Evolutionary conservation across 2,797 vertebrate genomes (phyloP).

Genomic region (Pangasius krempfi): DNA sequence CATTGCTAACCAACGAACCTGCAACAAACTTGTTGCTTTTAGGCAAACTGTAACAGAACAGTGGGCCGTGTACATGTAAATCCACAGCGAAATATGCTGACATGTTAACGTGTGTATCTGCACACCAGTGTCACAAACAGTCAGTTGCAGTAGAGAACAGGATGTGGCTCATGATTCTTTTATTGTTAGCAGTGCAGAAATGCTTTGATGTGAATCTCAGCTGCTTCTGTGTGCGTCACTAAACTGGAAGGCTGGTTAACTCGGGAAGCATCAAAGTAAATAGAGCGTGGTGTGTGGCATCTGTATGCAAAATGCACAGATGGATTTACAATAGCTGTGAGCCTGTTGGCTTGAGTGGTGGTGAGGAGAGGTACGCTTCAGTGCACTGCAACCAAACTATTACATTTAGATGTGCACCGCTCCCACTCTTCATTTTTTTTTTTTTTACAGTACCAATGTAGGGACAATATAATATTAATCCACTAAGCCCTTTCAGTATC

Average conservation of each 20-base stretch:
- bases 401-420: background rate
- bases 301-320: slow-evolving; percentile 25
- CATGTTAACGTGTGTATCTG: background rate
- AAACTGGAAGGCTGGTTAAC: slow-evolving; percentile 16
- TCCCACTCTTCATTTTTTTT: background rate
- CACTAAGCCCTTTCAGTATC: background rate
- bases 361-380: too few species aligned
- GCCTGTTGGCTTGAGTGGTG: background rate
- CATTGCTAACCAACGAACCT: background rate
- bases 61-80: background rate
- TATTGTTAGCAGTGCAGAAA: slow-evolving; percentile 25
- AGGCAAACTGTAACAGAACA: background rate
- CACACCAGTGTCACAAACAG: background rate
- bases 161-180: slow-evolving; percentile 23
- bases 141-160: background rate
- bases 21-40: background rate
- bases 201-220: slow-evolving; percentile 31
- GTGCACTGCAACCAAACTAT: background rate
- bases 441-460: background rate
- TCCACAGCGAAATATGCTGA: background rate
- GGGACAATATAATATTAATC: background rate
- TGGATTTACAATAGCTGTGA: background rate
- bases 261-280: slow-evolving; percentile 15
- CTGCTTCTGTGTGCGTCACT: slow-evolving; percentile 13
- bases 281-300: slow-evolving; percentile 5